phyloP scores from a whole-genome alignment of 2,113 vertebrate species.

The Spheniscus mendiculus region DNA sequence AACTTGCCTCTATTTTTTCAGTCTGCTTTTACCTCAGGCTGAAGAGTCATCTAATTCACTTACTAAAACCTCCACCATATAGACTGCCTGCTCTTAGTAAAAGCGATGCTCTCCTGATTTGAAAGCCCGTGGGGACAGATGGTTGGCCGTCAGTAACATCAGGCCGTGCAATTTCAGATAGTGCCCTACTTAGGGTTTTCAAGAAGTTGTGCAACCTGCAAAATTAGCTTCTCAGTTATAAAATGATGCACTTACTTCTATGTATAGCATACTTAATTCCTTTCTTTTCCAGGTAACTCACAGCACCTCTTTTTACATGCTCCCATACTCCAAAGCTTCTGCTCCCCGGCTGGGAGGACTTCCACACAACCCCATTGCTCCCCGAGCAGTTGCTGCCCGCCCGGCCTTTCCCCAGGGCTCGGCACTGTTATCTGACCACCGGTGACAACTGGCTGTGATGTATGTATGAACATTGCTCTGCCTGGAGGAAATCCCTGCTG shows the following conservation, averaged over 20 bases:
- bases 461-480: neutral
- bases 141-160: neutral
- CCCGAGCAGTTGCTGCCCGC: neutral
- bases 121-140: slow-evolving; percentile 8
- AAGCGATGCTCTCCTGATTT: neutral
- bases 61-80: neutral
- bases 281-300: neutral
- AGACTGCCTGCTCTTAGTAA: neutral
- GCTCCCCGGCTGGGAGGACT: neutral
- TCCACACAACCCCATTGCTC: neutral
- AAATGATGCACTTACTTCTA: neutral
- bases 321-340: neutral
- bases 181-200: neutral
- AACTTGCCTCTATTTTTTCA: neutral
- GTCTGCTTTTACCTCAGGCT: neutral
- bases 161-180: slow-evolving; percentile 1
- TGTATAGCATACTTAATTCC: neutral
- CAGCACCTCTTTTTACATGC: neutral
- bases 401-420: neutral
- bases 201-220: neutral
- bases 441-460: neutral
- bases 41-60: neutral
- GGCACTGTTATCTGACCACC: neutral
- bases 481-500: slow-evolving; percentile 24
- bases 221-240: neutral